Percentiles rank a stretch among this genome's conserved stretches.
Evolutionary conservation across 1,140 invertebrate genomes (phyloP).

Genomic region (Aphidius ervi): DNA sequence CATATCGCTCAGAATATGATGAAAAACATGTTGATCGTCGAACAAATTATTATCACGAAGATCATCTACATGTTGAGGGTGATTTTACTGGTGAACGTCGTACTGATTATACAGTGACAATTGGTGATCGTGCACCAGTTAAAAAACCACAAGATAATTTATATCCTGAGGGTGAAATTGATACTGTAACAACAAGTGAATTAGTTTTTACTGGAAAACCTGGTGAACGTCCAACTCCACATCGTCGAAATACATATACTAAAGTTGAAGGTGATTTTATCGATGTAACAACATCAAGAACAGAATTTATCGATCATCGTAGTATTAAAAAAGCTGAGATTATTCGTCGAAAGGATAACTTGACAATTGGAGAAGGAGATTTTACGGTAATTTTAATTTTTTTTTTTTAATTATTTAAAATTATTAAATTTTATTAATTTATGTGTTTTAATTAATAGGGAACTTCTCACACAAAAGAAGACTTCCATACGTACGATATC

Average conservation of each 20-base stretch:
- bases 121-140: slow-evolving; percentile 47
- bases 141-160: slow-evolving; percentile 51
- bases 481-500: slow-evolving; percentile 48
- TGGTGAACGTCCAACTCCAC: slow-evolving; percentile 62
- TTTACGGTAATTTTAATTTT: slow-evolving; percentile 42
- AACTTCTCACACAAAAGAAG: slow-evolving; percentile 49
- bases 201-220: slow-evolving; percentile 64
- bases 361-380: slow-evolving; percentile 60
- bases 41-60: slow-evolving; percentile 44
- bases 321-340: slow-evolving; percentile 56
- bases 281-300: slow-evolving; percentile 62
- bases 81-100: slow-evolving; percentile 54
- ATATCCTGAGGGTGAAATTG: slow-evolving; percentile 51
- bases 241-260: slow-evolving; percentile 77
- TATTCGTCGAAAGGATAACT: slow-evolving; percentile 60
- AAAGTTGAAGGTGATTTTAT: slow-evolving; percentile 71
- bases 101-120: slow-evolving; percentile 43
- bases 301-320: slow-evolving; percentile 63
- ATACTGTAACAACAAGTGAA: slow-evolving; percentile 59
- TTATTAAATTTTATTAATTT: slow-evolving; percentile 1
- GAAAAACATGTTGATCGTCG: slow-evolving; percentile 59
- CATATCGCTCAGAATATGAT: slow-evolving; percentile 63
- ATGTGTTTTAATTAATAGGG: slow-evolving; percentile 38
- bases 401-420: slow-evolving; percentile 7
- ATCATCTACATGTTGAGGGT: slow-evolving; percentile 57